These are phyloP conservation scores for Cyanoderma ruficeps DNA, from an alignment of 2,113 vertebrate genomes.

Conservation along the genomic window DNA sequence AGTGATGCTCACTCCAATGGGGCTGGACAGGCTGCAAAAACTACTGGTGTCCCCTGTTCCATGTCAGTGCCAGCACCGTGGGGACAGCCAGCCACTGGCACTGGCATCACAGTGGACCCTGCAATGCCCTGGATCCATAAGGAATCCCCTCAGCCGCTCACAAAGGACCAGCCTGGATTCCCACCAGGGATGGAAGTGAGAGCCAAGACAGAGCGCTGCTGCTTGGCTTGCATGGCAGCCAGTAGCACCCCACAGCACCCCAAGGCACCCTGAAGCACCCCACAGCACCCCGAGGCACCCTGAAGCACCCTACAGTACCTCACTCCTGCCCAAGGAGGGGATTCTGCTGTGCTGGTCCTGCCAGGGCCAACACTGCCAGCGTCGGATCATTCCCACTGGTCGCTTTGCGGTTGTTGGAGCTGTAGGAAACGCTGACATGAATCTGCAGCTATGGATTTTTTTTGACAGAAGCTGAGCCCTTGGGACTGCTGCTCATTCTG, in stretches of 20 bases:
- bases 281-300: no score
- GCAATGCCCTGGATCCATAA: rapidly evolving
- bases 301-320: neutral
- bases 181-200: neutral
- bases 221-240: neutral
- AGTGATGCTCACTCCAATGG: rapidly evolving
- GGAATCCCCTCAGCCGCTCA: neutral
- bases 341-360: rapidly evolving
- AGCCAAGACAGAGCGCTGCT: rapidly evolving
- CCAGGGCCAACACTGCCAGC: rapidly evolving
- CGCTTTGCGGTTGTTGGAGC: neutral
- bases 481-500: constrained; percentile 14
- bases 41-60: neutral
- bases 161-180: neutral
- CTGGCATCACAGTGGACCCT: neutral
- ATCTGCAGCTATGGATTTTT: constrained; percentile 52
- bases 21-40: neutral
- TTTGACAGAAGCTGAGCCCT: constrained; percentile 47
- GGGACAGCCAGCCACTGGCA: neutral
- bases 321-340: neutral
- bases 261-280: neutral
- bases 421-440: neutral
- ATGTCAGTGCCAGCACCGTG: neutral
- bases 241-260: neutral
- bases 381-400: rapidly evolving